Evolutionary conservation across 2,797 vertebrate genomes (phyloP).

Genomic region (Semotilus atromaculatus): DNA sequence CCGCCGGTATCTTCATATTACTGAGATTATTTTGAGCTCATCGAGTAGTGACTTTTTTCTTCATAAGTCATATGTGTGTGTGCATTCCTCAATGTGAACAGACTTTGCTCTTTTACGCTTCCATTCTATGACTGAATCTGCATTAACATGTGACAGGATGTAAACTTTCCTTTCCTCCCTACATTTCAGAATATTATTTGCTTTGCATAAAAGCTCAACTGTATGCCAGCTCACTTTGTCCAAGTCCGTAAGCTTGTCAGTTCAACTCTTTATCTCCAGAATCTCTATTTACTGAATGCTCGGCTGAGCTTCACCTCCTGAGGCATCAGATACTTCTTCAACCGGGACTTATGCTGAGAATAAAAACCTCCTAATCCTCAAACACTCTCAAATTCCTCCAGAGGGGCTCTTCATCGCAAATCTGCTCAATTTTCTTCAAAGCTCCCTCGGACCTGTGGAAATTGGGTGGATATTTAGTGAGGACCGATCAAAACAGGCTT

Average conservation of each 20-base stretch:
- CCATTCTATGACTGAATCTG: not conserved
- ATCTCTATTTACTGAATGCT: slow-evolving; percentile 62
- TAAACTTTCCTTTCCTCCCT: not conserved
- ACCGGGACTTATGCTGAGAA: slow-evolving; percentile 62
- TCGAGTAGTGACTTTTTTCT: too few species aligned
- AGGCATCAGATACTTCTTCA: slow-evolving; percentile 60
- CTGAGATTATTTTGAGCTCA: not conserved
- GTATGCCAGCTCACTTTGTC: not conserved
- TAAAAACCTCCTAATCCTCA: slow-evolving; percentile 75
- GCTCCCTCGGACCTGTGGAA: slow-evolving; percentile 40
- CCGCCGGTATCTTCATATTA: too few species aligned
- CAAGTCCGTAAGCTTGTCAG: slow-evolving; percentile 35
- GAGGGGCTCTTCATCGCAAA: slow-evolving; percentile 65
- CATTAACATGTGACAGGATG: not conserved
- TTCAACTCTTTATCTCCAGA: slow-evolving; percentile 51
- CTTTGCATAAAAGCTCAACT: slow-evolving; percentile 29
- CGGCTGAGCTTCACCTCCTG: slow-evolving; percentile 54
- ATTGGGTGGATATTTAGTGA: slow-evolving; percentile 59
- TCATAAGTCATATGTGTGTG: not conserved
- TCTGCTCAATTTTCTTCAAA: slow-evolving; percentile 74
- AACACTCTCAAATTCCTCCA: slow-evolving; percentile 67
- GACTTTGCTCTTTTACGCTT: not conserved
- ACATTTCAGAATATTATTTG: slow-evolving; percentile 14
- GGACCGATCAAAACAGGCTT: slow-evolving; percentile 48
- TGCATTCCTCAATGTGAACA: not conserved